Base-by-base conservation (phyloP, 1,140 invertebrate species). In the Tetraneura akinire region DNA sequence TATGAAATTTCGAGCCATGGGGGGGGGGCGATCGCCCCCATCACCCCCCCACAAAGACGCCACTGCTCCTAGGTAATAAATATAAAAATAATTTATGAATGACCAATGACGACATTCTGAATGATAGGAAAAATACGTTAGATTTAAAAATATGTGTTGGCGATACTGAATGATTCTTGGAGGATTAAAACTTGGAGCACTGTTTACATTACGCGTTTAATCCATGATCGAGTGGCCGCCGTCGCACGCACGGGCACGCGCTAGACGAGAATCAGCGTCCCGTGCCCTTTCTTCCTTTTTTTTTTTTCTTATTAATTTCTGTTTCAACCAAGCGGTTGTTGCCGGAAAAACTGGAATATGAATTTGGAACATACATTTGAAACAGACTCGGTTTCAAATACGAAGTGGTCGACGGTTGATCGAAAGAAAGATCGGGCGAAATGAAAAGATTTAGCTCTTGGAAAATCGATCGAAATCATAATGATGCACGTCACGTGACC, bases 391-490 rank as follows among this genome's bases (percentile, higher is more conserved):
- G 8, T 71, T 32, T 18, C 4, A 47, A 29, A 32, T 16, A n/a
- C 9, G 23, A 29, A 8, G 47, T 9, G 14, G 3, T 8, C 13
- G 66, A 23, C 42, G 66, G 21, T 13, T 13, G 23, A 14, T 16
- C 16, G 9, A 14, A 71, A 51, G 23, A 49, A 51, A 71, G 45
- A 71, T 71, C 68, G 14, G 68, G 14, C 9, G 37, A 62, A 78
- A 62, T n/a, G 74, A 62, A 78, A 26, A 78, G 74, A 78, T 78
- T 78, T 78, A 78, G 74, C 55, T 60, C 21, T 78, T 16, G 55
- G 53, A 78, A 78, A 78, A 78, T 78, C 74, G 74, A 78, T 78
- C 55, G 74, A 29, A 57, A 78, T 78, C 32, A 55, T 45, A 78
- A 78, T 60, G 74, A 60, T 78, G 74, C 42, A 1, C 55, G 42